phyloP scores from a whole-genome alignment of 2,797 vertebrate species.

The Scarus forsteni region DNA sequence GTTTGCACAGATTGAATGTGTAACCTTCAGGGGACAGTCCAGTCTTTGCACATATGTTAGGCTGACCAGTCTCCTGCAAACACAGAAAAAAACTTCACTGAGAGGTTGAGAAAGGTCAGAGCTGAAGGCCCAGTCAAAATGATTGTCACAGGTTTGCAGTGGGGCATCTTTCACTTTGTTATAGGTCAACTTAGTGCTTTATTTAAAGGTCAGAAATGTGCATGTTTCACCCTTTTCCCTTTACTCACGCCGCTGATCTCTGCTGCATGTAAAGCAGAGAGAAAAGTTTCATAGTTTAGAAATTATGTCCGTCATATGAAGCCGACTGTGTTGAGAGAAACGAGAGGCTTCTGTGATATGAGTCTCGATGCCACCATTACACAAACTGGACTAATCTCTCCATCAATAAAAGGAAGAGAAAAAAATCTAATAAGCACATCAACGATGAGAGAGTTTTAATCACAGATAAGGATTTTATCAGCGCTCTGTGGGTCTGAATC shows the following conservation, averaged over 20 bases:
- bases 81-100: conserved; percentile 22
- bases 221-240: conserved; percentile 15
- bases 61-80: conserved; percentile 30
- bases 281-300: conserved; percentile 40
- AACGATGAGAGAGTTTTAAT: conserved; percentile 70
- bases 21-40: conserved; percentile 29
- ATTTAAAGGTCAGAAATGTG: conserved; percentile 66
- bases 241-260: conserved; percentile 17
- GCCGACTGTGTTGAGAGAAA: conserved; percentile 24
- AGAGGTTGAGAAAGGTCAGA: conserved; percentile 67
- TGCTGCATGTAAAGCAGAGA: conserved; percentile 13
- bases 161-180: conserved; percentile 45
- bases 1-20: conserved; percentile 19
- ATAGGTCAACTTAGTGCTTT: conserved; percentile 67
- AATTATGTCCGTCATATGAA: neutral
- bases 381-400: conserved; percentile 45
- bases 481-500: conserved; percentile 59
- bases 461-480: conserved; percentile 76
- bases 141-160: conserved; percentile 55
- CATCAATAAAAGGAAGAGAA: conserved; percentile 38
- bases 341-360: conserved; percentile 13
- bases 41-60: conserved; percentile 1
- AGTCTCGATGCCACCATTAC: conserved; percentile 37
- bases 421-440: conserved; percentile 64
- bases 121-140: conserved; percentile 44